Percentiles rank a stretch among this genome's conserved stretches.
These are phyloP conservation scores for Lagorchestes hirsutus DNA, from an alignment of 2,797 vertebrate species.

Conservation along the genomic window DNA sequence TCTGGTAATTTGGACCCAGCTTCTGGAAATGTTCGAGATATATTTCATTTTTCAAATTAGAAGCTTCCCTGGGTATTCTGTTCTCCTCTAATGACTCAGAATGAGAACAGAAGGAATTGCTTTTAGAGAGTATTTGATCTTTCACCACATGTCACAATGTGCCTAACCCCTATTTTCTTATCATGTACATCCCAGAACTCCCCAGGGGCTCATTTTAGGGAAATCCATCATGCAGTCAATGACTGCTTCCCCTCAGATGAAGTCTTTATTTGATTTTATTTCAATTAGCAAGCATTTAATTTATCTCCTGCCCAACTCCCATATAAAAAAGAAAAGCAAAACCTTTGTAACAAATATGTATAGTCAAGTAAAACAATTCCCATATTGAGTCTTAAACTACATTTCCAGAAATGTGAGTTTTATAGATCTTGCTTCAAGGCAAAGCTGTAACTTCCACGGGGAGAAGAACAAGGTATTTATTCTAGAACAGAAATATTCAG, in stretches of 20 bases:
- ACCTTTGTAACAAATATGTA: background rate
- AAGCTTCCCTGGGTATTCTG: background rate
- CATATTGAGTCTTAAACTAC: background rate
- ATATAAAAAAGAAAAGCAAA: background rate
- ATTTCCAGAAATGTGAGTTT: background rate
- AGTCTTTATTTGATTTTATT: background rate
- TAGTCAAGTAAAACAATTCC: background rate
- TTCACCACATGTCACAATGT: background rate
- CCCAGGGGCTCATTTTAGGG: background rate
- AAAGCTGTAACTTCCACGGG: background rate
- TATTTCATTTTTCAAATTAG: background rate
- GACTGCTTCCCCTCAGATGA: background rate
- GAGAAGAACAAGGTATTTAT: background rate
- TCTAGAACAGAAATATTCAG: background rate
- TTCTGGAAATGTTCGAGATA: background rate
- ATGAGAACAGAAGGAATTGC: slow-evolving; percentile 8
- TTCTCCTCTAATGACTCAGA: background rate
- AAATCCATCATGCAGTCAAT: background rate
- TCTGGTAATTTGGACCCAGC: background rate
- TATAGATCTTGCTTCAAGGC: background rate
- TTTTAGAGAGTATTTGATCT: background rate
- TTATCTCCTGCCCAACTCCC: background rate
- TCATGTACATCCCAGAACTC: slow-evolving; percentile 10
- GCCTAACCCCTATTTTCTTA: background rate
- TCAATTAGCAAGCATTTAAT: background rate